Base-by-base conservation (phyloP, 2,797 vertebrate genomes). In the Neoniphon sammara region DNA sequence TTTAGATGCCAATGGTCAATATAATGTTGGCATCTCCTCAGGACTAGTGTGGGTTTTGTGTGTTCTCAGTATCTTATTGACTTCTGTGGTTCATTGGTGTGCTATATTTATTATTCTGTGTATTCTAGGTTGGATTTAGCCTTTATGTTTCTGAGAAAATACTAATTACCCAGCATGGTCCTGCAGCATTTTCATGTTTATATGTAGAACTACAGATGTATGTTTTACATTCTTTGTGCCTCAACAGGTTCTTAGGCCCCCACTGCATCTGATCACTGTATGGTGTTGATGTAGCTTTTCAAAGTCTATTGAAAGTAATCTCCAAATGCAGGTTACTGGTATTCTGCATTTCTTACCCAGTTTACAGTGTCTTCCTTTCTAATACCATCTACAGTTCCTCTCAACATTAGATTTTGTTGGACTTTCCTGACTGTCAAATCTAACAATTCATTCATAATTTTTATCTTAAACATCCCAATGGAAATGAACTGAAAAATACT, bases 131-230 rank as follows among this genome's bases (percentile, higher is more conserved):
- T 85, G 4, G 53, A 66, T 81, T 87, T 83, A 78, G 63, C 66
- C 66, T 81, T 85, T 55, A 76, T 78, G 39, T 70, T 65, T 70
- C 49, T 65, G 46, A 70, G 70, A 70, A 80, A 79, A 85, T 65
- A 75, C 67, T 55, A 66, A 68, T 74, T 82, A 73, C 47, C 55
- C 59, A 9, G 74, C 31, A 72, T 21, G 66, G 66, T 74, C 68
- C 75, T 2, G 21, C 50, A 78, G 72, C 27, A 71, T 70, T 66
- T 70, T 25, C 58, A 56, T 53, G 7, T 74, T 12, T 77, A 49
- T 54, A 56, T 72, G 46, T 55, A 39, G 30, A 34, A 49, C 68
- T 54, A 54, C 70, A 36, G 64, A 77, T 58, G 65, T 58, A 70
- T 56, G 46, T 71, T 82, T 83, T 69, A 72, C 70, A 44, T 50